Percentiles rank a stretch among this genome's conserved stretches.
These are phyloP conservation scores for Clarias pachynema DNA, from an alignment of 2,797 vertebrate genomes.

Conservation along the genomic window DNA sequence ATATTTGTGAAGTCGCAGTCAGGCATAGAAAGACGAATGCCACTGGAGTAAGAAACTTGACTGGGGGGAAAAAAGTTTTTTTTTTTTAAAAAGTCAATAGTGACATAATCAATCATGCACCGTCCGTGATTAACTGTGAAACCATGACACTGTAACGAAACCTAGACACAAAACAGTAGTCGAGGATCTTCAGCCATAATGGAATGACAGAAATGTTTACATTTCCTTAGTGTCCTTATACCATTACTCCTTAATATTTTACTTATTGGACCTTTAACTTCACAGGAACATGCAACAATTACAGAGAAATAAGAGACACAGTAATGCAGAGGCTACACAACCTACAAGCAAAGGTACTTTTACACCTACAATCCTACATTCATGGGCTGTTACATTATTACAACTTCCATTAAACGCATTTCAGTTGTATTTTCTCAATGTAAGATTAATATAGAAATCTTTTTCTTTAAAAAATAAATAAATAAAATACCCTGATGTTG, in stretches of 20 bases:
- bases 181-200: not conserved
- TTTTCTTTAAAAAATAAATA: not conserved
- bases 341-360: not conserved
- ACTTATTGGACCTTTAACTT: not conserved
- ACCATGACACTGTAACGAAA: constrained; percentile 3
- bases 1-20: not conserved
- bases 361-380: not conserved
- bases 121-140: not conserved
- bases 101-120: not conserved
- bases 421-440: not conserved
- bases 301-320: not conserved
- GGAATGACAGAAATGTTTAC: not conserved
- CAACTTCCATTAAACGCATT: not conserved
- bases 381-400: not conserved
- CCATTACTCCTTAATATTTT: not conserved
- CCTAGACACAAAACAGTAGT: not conserved
- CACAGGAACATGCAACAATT: not conserved
- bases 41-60: not conserved
- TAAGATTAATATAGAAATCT: not conserved
- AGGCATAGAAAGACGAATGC: not conserved
- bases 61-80: too few relatives aligned
- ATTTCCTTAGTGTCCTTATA: not conserved
- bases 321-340: not conserved
- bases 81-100: not conserved
- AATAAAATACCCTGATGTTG: not conserved